A percentile compares a stretch with the other conserved stretches of the same genome.
Conservation (phyloP, 1,140 invertebrate species). For the Batillaria attramentaria region DNA sequence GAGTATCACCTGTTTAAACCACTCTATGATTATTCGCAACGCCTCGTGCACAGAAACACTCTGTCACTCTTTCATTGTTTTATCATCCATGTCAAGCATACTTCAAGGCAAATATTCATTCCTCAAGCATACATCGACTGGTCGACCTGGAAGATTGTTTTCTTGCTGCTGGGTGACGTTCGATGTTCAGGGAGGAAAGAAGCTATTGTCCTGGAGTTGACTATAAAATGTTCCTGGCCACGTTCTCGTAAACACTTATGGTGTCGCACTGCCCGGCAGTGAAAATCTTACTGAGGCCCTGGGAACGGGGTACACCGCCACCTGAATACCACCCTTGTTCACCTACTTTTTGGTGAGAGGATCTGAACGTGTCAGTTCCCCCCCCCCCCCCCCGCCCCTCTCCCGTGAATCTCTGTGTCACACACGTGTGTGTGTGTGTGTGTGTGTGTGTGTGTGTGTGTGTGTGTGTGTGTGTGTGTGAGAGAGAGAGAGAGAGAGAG, state of each 20-base stretch:
- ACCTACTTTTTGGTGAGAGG: too few species aligned
- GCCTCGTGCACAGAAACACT: neutral
- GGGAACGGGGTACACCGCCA: slow-evolving; percentile 60
- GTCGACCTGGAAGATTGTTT: neutral
- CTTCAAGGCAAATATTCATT: neutral
- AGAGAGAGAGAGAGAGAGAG: neutral
- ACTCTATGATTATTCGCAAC: neutral
- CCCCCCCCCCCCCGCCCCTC: neutral
- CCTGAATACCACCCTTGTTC: slow-evolving; percentile 5
- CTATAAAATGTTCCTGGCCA: too few species aligned
- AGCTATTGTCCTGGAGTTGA: too few species aligned
- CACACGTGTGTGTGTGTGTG: neutral
- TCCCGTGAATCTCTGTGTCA: neutral
- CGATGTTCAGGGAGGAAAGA: too few species aligned
- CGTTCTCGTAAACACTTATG: neutral
- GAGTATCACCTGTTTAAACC: neutral
- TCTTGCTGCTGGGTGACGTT: too few species aligned
- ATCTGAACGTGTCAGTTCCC: too few species aligned
- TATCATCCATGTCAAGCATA: neutral
- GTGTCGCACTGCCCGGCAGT: slow-evolving; percentile 48
- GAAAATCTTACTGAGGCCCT: slow-evolving; percentile 55
- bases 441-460: slow-evolving; percentile 20
- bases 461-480: neutral
- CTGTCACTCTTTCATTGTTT: neutral
- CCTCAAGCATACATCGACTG: too few species aligned